Conservation (phyloP, 2,797 vertebrate genomes). For the Darevskia mixta region DNA sequence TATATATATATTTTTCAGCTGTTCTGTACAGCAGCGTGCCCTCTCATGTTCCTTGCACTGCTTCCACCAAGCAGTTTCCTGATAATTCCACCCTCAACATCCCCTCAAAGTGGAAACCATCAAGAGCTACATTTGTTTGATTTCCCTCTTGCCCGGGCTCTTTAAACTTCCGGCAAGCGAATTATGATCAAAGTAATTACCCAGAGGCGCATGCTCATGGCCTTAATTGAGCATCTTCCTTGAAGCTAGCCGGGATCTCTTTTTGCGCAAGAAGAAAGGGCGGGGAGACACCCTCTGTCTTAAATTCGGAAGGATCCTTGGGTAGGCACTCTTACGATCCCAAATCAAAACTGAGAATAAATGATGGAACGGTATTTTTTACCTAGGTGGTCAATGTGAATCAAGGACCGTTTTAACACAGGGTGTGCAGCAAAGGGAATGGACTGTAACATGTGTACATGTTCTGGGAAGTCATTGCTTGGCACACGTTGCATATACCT, state of each 20-base stretch:
- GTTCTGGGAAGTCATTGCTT: neutral
- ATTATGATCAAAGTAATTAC: constrained; percentile 24
- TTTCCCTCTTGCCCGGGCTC: constrained; percentile 9
- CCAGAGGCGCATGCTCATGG: neutral
- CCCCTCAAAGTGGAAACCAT: constrained; percentile 13
- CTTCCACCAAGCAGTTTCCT: neutral
- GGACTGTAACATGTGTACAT: neutral
- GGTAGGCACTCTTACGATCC: neutral
- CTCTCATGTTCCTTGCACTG: neutral
- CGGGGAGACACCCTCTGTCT: neutral
- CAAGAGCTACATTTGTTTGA: constrained; percentile 1
- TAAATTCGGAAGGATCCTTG: neutral
- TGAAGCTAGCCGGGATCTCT: constrained; percentile 26
- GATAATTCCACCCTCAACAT: neutral
- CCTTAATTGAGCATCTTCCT: constrained; percentile 29
- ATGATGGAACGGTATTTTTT: neutral
- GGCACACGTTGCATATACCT: neutral
- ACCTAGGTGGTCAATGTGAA: neutral
- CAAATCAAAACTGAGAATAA: neutral
- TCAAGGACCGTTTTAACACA: neutral
- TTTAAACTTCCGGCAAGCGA: constrained; percentile 23
- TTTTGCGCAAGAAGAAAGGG: neutral
- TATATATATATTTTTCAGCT: neutral
- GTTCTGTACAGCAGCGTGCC: neutral
- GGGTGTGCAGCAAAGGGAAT: neutral